phyloP scores from a whole-genome alignment of 1,140 invertebrate species.

The Mercenaria mercenaria region DNA sequence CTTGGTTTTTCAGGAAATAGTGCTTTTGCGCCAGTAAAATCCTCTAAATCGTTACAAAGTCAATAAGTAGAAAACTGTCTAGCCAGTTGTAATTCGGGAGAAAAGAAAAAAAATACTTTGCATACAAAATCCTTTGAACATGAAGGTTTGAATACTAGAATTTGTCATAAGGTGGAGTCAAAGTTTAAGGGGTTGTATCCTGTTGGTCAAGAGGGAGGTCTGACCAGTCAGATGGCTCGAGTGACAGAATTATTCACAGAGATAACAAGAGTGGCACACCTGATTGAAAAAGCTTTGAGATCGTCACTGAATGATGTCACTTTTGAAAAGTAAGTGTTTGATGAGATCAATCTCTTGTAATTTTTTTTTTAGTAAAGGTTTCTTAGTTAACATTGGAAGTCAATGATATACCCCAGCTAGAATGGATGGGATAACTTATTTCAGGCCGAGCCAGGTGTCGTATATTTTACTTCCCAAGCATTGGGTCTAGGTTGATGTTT shows the following conservation, averaged over 20 bases:
- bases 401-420: too few species aligned
- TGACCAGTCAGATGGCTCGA: slow-evolving; percentile 1
- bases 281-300: slow-evolving; percentile 68
- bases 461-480: too few species aligned
- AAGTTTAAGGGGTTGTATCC: background rate
- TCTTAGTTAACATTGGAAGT: background rate
- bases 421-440: too few species aligned
- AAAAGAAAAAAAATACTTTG: background rate
- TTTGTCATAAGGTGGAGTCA: background rate
- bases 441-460: too few species aligned
- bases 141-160: background rate
- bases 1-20: slow-evolving; percentile 56
- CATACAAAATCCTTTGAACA: background rate
- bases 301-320: slow-evolving; percentile 69
- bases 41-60: background rate
- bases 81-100: background rate
- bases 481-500: too few species aligned
- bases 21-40: slow-evolving; percentile 51
- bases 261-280: slow-evolving; percentile 62
- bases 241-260: slow-evolving; percentile 62
- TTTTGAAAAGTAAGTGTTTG: slow-evolving; percentile 70
- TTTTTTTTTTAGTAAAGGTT: too few species aligned
- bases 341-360: too few species aligned
- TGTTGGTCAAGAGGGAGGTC: background rate
- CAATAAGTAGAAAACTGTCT: background rate